Evolutionary conservation across 1,140 invertebrate species (phyloP), one percentile per base, ranked within the genome.

Genomic region (roundworm (Caenorhabditis elegans)): DNA sequence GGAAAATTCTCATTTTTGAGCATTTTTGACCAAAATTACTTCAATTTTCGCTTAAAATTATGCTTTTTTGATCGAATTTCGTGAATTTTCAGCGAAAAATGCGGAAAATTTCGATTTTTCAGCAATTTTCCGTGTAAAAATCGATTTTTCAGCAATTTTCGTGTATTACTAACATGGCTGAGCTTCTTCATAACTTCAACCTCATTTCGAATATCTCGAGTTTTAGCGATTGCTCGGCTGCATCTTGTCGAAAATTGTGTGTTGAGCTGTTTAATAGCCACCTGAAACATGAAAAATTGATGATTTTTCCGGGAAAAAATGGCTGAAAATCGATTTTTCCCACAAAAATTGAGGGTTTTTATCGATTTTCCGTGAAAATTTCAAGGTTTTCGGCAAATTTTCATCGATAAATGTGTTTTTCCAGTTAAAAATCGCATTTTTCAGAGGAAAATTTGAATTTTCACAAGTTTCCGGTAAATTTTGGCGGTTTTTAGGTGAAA

Each of bases 161-260:
- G n/a, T n/a, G n/a, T n/a, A n/a, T 8, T 8, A 34, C 60, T 70
- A 10, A 70, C 60, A 70, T 70, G 60, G 22, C 34, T 39, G 34
- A 70, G 43, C 22, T 70, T 70, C 19, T 70, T 70, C 60, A 70
- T 70, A n/a, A 70, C 60, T 13, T 70, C 60, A 5, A 70, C 60
- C 34, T 70, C 60, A 11, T 70, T 70, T 22, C n/a, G 11, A 22
- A 70, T 70, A 24, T 70, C 60, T 1, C 60, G 17, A 19, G 34
- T 39, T 22, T 70, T 70, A 13, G 60, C 60, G n/a, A 70, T 39
- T 19, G 60, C 60, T 43, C 60, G 60, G 43, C 60, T 70, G 34
- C 60, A 70, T 39, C 60, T 36, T 70, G 60, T 70, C 19, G 60
- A 70, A 19, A 39, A 70, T 39, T 70, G 60, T 8, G 60, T 70